Conservation (phyloP, 2,797 vertebrate genomes). For the Bucorvus abyssinicus region DNA sequence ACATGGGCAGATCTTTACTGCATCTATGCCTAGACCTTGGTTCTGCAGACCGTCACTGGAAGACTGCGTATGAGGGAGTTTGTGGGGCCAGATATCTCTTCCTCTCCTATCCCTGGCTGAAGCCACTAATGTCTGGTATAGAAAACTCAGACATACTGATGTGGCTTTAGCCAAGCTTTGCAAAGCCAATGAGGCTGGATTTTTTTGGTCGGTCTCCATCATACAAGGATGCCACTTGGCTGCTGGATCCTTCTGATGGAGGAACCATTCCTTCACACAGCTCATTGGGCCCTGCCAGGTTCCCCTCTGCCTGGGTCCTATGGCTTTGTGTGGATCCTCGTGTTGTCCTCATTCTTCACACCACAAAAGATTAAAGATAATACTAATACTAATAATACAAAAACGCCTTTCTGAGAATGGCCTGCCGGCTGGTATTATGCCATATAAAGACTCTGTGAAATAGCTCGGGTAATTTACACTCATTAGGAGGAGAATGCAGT, state of each 20-base stretch:
- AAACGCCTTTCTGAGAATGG: slow-evolving; percentile 73
- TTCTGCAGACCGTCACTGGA: not conserved
- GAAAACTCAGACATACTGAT: not conserved
- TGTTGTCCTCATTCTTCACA: slow-evolving; percentile 74
- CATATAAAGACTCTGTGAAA: slow-evolving; percentile 77
- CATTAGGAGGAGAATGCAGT: slow-evolving; percentile 81
- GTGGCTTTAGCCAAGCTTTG: not conserved
- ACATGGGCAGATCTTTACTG: not conserved
- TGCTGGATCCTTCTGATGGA: not conserved
- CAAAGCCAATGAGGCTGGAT: not conserved
- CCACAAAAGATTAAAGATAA: slow-evolving; percentile 83
- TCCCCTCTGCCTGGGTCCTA: not conserved
- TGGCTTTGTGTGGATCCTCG: slow-evolving; percentile 39
- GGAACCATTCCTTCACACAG: slow-evolving; percentile 51
- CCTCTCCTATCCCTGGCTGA: not conserved
- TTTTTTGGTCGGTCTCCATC: not conserved
- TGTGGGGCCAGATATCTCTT: not conserved
- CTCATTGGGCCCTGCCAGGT: not conserved
- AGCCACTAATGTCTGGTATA: not conserved
- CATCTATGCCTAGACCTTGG: not conserved
- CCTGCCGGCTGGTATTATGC: slow-evolving; percentile 71
- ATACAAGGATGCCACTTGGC: not conserved
- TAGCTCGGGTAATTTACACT: slow-evolving; percentile 80
- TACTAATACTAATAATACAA: slow-evolving; percentile 74
- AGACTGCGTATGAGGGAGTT: not conserved